phyloP scores from a whole-genome alignment of 2,113 vertebrate species.

The Axis porcinus region DNA sequence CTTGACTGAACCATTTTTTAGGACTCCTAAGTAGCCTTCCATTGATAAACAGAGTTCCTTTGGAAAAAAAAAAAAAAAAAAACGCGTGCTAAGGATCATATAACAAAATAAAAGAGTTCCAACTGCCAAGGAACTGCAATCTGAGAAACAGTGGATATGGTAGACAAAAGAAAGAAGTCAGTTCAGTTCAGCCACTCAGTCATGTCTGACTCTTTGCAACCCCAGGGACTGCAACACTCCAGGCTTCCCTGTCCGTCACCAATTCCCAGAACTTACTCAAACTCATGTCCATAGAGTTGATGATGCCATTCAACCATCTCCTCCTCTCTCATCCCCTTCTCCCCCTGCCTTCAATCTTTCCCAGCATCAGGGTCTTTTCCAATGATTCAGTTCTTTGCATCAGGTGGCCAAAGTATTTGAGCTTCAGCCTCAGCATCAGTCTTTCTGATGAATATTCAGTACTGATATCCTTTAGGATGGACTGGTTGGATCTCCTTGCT shows the following conservation, averaged over 20 bases:
- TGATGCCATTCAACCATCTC: neutral
- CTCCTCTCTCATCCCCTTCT: neutral
- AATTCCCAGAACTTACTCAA: rapidly evolving
- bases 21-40: neutral
- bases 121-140: neutral
- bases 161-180: neutral
- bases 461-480: neutral
- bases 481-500: neutral
- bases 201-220: neutral
- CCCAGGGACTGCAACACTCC: neutral
- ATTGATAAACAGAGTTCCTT: neutral
- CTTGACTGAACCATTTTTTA: neutral
- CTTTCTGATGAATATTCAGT: neutral
- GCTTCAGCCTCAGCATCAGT: neutral
- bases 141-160: neutral
- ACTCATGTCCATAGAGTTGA: neutral
- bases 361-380: neutral
- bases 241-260: neutral
- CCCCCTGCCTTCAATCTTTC: neutral
- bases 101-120: neutral
- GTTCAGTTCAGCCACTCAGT: neutral
- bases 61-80: neutral
- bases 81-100: neutral
- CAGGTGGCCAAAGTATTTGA: neutral
- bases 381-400: neutral